Evolutionary conservation across 2,888 invertebrate species (phyloP), one percentile per base, ranked within the genome.

Genomic region (Cryptocheilus praepositus): DNA sequence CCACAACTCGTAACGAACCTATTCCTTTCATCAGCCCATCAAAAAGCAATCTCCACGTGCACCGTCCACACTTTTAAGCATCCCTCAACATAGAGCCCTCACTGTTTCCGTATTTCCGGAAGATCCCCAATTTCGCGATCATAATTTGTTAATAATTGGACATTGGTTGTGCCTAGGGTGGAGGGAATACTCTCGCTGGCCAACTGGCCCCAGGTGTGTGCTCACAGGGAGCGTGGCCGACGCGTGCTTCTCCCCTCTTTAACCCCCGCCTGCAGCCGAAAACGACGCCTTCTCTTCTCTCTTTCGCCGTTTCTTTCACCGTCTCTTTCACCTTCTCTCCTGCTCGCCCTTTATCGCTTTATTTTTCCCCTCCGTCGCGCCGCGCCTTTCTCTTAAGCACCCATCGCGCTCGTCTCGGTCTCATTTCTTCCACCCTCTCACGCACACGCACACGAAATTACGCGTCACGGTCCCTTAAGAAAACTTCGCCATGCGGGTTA

Each of bases 201-300:
- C 86, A 86, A 86, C 86, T 86, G 86, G 85, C 74, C 83, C 86
- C 86, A 85, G 84, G 83, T 86, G 85, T 82, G 74, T 81, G 79
- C 36, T 4, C 76, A 80, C 81, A 80, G 79, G 84, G 80, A 84
- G 82, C 84, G 83, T 85, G 84, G 83, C 83, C 64, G 85, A 84
- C 85, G 85, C 85, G 85, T 85, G 85, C 84, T 83, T 83, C 83
- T 84, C 83, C 83, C 84, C 83, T 81, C 84, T 78, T 82, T 74
- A 68, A 72, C 77, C 74, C 63, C 64, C 65, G 65, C 62, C 67
- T 53, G 68, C 64, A 65, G 61, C 58, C 65, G 68, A 73, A 74
- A 56, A 55, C 67, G 63, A 36, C 52, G 59, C 44, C 54, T 28
- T 22, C 18, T 45, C 21, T 66, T 51, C 15, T 60, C 54, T 65